These are phyloP conservation scores for Littorina saxatilis DNA, from an alignment of 1,140 invertebrate genomes.

Conservation along the genomic window DNA sequence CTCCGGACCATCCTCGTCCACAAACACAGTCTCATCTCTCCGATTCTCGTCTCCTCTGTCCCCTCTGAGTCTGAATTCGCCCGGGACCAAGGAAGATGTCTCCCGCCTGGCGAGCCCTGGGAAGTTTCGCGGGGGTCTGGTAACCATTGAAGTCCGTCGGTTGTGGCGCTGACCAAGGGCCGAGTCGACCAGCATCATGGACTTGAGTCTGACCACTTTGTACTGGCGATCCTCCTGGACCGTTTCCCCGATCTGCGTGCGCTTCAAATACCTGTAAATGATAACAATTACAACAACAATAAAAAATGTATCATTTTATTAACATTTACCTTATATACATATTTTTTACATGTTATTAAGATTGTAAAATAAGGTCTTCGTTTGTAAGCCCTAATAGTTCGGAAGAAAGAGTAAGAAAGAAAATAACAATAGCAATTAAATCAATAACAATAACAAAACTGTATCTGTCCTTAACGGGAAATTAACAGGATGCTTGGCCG, in stretches of 20 bases:
- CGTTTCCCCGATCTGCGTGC: not conserved
- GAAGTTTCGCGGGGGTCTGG: not conserved
- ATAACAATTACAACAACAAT: too few relatives aligned
- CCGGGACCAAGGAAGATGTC: not conserved
- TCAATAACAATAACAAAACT: too few relatives aligned
- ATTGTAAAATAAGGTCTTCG: too few relatives aligned
- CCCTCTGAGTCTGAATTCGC: not conserved
- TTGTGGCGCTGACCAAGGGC: constrained; percentile 8
- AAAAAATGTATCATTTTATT: too few relatives aligned
- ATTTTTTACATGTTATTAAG: too few relatives aligned
- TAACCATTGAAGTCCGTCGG: not conserved
- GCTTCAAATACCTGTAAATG: not conserved
- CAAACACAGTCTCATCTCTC: not conserved
- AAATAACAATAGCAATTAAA: too few relatives aligned
- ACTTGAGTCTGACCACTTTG: constrained; percentile 4
- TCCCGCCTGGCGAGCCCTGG: not conserved
- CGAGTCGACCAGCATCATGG: not conserved
- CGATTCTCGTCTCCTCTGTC: not conserved
- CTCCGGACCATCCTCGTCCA: too few relatives aligned
- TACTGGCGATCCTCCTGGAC: not conserved
- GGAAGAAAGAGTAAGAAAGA: too few relatives aligned
- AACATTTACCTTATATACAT: too few relatives aligned
- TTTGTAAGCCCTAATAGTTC: too few relatives aligned
- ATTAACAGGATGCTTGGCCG: too few relatives aligned
- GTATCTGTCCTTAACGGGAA: too few relatives aligned